Evolutionary conservation across 2,113 vertebrate species (phyloP).

Genomic region (Phylloscopus trochilus): DNA sequence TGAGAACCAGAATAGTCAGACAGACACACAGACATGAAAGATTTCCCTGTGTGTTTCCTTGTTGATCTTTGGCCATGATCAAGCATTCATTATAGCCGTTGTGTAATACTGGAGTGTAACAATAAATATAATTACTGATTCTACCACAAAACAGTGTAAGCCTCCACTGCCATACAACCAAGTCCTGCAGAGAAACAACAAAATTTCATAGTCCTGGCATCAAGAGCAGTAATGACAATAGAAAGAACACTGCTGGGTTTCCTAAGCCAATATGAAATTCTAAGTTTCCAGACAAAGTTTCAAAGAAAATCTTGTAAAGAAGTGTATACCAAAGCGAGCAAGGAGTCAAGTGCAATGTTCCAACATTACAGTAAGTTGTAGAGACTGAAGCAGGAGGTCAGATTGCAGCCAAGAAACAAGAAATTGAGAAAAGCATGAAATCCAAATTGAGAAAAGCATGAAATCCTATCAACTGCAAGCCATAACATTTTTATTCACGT

Average conservation of each 20-base stretch:
- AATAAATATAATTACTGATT: background rate
- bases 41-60: background rate
- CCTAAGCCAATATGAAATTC: background rate
- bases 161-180: background rate
- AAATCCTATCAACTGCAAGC: background rate
- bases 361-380: background rate
- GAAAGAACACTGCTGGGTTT: background rate
- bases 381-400: background rate
- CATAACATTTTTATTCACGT: background rate
- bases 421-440: background rate
- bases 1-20: background rate
- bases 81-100: slow-evolving; percentile 29
- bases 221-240: background rate
- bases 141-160: background rate
- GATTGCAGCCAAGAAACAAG: background rate
- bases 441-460: background rate
- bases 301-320: background rate
- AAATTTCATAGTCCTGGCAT: background rate
- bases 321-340: background rate
- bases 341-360: background rate
- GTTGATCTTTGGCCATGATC: slow-evolving; percentile 7
- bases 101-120: background rate
- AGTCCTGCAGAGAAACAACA: background rate
- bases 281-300: background rate
- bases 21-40: background rate